These are phyloP conservation scores for Eudyptes chrysolophus DNA, from an alignment of 2,113 vertebrate species.

Conservation along the genomic window DNA sequence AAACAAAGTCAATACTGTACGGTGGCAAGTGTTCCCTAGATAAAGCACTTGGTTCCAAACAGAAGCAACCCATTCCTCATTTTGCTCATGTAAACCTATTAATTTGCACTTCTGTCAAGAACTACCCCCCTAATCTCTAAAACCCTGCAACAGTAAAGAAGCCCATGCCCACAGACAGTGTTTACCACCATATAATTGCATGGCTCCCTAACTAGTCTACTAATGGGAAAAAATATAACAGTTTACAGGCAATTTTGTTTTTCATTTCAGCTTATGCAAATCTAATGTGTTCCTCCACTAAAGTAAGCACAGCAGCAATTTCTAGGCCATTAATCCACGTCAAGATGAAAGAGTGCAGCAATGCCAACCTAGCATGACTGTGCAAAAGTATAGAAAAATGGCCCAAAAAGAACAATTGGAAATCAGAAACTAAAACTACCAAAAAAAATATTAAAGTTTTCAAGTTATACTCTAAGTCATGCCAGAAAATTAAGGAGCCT, in stretches of 20 bases:
- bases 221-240: not conserved
- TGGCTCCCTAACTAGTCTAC: not conserved
- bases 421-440: constrained; percentile 61
- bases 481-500: constrained; percentile 66
- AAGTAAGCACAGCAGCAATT: constrained; percentile 53
- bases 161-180: not conserved
- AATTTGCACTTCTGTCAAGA: not conserved
- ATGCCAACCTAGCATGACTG: constrained; percentile 55
- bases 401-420: constrained; percentile 59
- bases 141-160: not conserved
- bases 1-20: not conserved
- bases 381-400: constrained; percentile 63
- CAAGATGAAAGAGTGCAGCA: constrained; percentile 64
- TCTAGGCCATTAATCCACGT: constrained; percentile 68
- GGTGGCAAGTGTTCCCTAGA: not conserved
- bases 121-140: not conserved
- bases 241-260: not conserved
- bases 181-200: not conserved
- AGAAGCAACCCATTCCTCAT: constrained; percentile 36
- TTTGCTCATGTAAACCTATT: not conserved
- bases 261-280: constrained; percentile 44
- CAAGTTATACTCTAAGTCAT: constrained; percentile 58
- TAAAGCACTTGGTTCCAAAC: not conserved
- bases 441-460: constrained; percentile 11
- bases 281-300: constrained; percentile 39